Evolutionary conservation across 2,113 vertebrate species (phyloP).

Genomic region (Anarrhichthys ocellatus): DNA sequence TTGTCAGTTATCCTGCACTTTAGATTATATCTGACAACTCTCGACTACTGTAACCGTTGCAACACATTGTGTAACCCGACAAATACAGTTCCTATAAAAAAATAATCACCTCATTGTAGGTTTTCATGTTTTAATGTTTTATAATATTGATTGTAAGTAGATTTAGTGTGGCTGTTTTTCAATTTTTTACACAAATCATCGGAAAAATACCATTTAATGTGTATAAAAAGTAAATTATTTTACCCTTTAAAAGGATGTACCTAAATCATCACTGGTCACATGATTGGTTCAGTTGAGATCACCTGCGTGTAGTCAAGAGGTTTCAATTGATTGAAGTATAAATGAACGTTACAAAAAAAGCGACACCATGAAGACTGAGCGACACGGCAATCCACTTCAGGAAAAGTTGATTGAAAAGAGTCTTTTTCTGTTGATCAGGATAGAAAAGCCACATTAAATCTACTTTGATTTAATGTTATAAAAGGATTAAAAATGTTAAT

Average conservation of each 20-base stretch:
- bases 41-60: not conserved
- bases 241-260: not conserved
- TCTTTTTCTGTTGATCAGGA: not conserved
- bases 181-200: not conserved
- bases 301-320: not conserved
- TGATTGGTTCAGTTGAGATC: not conserved
- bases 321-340: not conserved
- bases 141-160: not conserved
- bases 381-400: not conserved
- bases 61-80: not conserved
- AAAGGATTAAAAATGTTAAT: too few relatives aligned
- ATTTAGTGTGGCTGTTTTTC: not conserved
- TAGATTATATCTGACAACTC: not conserved
- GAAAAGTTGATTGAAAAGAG: too few relatives aligned
- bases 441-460: not conserved
- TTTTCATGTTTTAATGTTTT: not conserved
- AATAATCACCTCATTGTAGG: not conserved
- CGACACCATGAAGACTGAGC: not conserved
- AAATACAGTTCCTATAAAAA: not conserved
- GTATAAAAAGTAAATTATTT: not conserved
- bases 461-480: not conserved
- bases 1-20: constrained; percentile 2
- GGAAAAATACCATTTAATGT: not conserved
- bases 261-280: not conserved
- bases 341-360: not conserved